Conservation (phyloP, 2,797 vertebrate species). For the Pangasius sanitwongsei region DNA sequence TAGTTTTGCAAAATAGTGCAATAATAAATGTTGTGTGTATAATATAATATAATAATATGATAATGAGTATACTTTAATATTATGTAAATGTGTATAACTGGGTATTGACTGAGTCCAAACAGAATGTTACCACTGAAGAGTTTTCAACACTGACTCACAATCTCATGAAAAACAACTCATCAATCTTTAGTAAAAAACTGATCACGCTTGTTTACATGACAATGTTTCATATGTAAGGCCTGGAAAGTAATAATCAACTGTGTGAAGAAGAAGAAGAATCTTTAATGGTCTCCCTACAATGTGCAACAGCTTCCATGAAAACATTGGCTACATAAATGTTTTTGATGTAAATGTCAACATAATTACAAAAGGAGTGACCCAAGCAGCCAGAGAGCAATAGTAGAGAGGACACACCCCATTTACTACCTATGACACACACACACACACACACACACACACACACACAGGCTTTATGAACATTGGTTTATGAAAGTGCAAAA, state of each 20-base stretch:
- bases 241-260: slow-evolving; percentile 31
- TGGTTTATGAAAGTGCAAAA: neutral
- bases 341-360: slow-evolving; percentile 60
- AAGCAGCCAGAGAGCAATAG: slow-evolving; percentile 38
- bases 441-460: neutral
- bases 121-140: neutral
- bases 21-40: neutral
- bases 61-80: neutral
- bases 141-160: slow-evolving; percentile 10
- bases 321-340: slow-evolving; percentile 29
- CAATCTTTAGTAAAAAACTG: slow-evolving; percentile 43
- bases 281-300: slow-evolving; percentile 25
- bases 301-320: slow-evolving; percentile 41
- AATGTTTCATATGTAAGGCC: neutral
- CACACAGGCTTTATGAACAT: neutral
- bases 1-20: neutral
- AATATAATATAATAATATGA: neutral
- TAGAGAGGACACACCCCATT: slow-evolving; percentile 38
- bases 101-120: neutral
- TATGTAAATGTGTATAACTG: neutral
- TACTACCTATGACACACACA: slow-evolving; percentile 25
- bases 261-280: slow-evolving; percentile 6
- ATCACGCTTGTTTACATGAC: slow-evolving; percentile 22
- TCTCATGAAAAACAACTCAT: slow-evolving; percentile 45
- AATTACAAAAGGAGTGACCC: slow-evolving; percentile 56